Evolutionary conservation across 2,888 invertebrate genomes (phyloP).

Genomic region (Tholera decimalis): DNA sequence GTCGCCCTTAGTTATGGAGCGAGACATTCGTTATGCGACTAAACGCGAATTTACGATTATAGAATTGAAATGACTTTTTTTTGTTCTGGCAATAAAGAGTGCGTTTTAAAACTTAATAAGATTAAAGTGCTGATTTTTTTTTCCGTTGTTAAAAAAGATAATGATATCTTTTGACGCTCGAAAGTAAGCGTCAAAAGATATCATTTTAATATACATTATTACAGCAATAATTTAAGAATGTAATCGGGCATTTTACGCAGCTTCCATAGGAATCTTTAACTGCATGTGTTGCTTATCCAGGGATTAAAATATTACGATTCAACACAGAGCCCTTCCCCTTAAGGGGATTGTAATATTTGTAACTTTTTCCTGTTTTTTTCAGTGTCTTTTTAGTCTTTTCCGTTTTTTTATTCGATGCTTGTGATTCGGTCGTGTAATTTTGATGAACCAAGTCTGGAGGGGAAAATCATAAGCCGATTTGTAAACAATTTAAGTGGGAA

Average conservation of each 20-base stretch:
- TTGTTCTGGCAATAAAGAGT: not conserved
- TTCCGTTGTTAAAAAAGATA: no score
- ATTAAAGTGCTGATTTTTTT: no score
- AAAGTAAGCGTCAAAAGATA: no score
- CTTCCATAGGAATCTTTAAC: slow-evolving; percentile 32
- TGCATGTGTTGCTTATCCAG: slow-evolving; percentile 3
- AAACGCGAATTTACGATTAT: slow-evolving; percentile 2
- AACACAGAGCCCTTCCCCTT: slow-evolving; percentile 49
- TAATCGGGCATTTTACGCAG: not conserved
- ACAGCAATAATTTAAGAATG: no score
- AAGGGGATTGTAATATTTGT: slow-evolving; percentile 25
- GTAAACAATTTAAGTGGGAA: no score
- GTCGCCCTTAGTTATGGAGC: slow-evolving; percentile 45
- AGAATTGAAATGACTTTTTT: not conserved
- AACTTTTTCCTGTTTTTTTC: not conserved
- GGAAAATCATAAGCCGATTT: no score
- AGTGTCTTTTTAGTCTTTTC: not conserved
- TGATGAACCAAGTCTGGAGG: no score
- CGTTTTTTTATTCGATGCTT: no score
- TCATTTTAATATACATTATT: no score
- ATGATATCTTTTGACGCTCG: no score
- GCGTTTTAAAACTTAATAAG: no score
- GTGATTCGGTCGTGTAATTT: no score
- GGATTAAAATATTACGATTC: slow-evolving; percentile 59
- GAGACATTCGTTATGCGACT: slow-evolving; percentile 46